Evolutionary conservation across 2,113 vertebrate species (phyloP).

Genomic region (Perca schrenkii): DNA sequence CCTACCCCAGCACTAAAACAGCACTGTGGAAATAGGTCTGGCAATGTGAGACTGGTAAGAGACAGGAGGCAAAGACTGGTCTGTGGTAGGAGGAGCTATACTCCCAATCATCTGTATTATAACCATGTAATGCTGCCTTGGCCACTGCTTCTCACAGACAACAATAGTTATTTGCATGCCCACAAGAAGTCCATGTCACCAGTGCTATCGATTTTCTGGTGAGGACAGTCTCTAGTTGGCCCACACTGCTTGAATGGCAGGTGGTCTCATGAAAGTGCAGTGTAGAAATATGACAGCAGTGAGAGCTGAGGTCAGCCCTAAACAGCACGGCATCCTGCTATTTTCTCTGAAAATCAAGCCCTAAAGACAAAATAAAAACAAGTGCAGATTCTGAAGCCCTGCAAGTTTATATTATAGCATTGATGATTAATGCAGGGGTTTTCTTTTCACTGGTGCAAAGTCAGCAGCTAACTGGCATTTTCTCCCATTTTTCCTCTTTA

Average conservation of each 20-base stretch:
- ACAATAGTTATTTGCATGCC: not conserved
- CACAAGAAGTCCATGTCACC: not conserved
- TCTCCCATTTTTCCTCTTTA: not conserved
- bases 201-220: not conserved
- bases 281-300: conserved; percentile 7
- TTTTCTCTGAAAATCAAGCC: conserved; percentile 12
- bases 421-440: not conserved
- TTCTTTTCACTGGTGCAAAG: not conserved
- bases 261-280: conserved; percentile 25
- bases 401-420: too few species aligned
- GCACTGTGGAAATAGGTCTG: too few species aligned
- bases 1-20: too few species aligned
- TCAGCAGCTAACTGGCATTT: conserved; percentile 4
- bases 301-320: conserved; percentile 9
- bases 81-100: not conserved
- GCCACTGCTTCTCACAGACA: not conserved
- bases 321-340: not conserved
- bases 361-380: not conserved
- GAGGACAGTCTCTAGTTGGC: not conserved
- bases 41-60: not conserved
- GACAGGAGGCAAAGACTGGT: not conserved
- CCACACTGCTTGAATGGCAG: conserved; percentile 22
- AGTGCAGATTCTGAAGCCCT: not conserved
- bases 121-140: too few species aligned
- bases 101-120: too few species aligned